Percentiles rank a stretch among this genome's conserved stretches.
Conservation (phyloP, 2,888 invertebrate genomes). For the Argyra leucocephala region DNA sequence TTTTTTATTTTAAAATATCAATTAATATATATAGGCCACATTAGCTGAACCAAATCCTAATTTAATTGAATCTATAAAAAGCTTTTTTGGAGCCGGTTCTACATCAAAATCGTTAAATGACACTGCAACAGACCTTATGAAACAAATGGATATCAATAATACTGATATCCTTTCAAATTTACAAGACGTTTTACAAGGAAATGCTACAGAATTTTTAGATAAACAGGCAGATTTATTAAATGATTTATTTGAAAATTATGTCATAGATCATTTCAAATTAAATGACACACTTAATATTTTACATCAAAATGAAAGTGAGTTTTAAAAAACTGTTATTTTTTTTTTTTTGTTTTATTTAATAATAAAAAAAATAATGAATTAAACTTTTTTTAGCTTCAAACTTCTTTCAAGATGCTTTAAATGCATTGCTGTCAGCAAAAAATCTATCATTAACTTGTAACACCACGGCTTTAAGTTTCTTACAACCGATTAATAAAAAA, state of each 20-base stretch:
- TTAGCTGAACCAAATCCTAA: neutral
- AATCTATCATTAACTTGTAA: neutral
- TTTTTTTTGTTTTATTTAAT: too few relatives aligned
- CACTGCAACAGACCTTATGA: neutral
- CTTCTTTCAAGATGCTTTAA: neutral
- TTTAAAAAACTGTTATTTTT: neutral
- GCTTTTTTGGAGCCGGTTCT: neutral
- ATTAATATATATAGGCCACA: neutral
- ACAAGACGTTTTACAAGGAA: neutral
- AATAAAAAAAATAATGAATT: too few relatives aligned
- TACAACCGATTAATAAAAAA: neutral
- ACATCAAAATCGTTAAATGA: neutral
- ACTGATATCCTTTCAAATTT: neutral
- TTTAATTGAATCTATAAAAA: neutral
- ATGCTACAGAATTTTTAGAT: too few relatives aligned
- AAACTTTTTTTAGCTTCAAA: neutral
- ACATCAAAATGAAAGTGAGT: neutral
- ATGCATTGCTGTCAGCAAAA: neutral
- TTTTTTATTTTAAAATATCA: too few relatives aligned
- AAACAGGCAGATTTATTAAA: too few relatives aligned
- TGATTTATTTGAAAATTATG: neutral
- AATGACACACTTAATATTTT: neutral
- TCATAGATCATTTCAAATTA: neutral
- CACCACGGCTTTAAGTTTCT: neutral
- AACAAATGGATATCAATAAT: neutral